Evolutionary conservation across 2,113 vertebrate genomes (phyloP), one percentile per base, ranked within the genome.

Genomic region (Periophthalmodon schlosseri): DNA sequence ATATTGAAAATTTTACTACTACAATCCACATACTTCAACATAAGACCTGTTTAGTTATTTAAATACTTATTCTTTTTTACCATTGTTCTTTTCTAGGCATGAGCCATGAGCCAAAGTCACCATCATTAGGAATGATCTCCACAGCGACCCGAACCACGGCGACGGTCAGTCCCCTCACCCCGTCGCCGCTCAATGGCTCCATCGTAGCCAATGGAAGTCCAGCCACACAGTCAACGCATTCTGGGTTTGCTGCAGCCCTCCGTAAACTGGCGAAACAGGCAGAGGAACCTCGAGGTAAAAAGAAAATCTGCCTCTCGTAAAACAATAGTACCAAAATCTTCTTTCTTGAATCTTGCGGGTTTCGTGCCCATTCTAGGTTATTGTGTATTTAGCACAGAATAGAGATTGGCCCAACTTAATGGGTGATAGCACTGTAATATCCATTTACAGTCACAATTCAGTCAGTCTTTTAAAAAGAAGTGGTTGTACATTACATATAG

Each of bases 21-120:
- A 52, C 16, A 52, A 4, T 52, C 49, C 15, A 52, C 20, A 21
- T 56, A 56, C 8, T 21, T n/a, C 18, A 5, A 56, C 52, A 56
- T 21, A 44, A 44, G 9, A 44, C 39, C 39, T 44, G n/a, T 21
- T 52, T 3, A 56, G 9, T 8, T 56, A 82, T 72, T 78, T n/a
- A 44, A 60, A 60, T 61, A 50, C 60, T 70, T 58, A 44, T 58
- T 89, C 58, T 92, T 82, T 90, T 81, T 87, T 93, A 73, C 74
- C 88, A 86, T 60, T 60, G 23, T 60, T 60, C 24, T 0, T 93
- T 33, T 86, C 52, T 94, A 99, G 97, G 97, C 96, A 99, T 99
- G 97, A 99, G 96, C 97, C 98, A 99, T 99, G 98, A 99, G 96
- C 96, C 97, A 95, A 99, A 99, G 95, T 97, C 97, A 87, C 97